Conservation (phyloP, 2,888 invertebrate genomes). For the Synanthedon vespiformis region DNA sequence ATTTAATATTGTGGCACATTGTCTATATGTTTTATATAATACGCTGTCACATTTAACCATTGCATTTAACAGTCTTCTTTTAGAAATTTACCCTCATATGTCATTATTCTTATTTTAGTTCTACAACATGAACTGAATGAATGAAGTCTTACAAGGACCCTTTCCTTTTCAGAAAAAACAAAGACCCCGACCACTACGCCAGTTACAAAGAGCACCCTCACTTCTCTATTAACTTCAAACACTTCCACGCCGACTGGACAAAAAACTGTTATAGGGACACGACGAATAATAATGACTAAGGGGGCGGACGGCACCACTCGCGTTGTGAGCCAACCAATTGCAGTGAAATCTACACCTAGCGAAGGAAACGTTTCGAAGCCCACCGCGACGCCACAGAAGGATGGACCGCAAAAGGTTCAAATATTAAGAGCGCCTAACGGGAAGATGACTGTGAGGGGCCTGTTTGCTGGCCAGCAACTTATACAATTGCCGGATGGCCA, state of each 20-base stretch:
- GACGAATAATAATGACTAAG: conserved; percentile 82
- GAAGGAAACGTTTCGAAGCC: conserved; percentile 48
- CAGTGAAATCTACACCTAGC: conserved; percentile 41
- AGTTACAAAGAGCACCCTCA: conserved; percentile 74
- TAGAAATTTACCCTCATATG: no score
- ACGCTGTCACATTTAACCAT: no score
- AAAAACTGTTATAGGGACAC: conserved; percentile 74
- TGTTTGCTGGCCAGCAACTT: conserved; percentile 92
- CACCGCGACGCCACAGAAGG: conserved; percentile 49
- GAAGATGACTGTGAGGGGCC: conserved; percentile 90
- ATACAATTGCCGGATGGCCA: conserved; percentile 95
- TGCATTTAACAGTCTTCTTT: no score
- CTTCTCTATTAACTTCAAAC: conserved; percentile 73
- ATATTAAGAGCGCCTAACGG: conserved; percentile 92
- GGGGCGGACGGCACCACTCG: conserved; percentile 76
- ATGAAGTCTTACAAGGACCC: not conserved
- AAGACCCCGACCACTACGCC: conserved; percentile 49
- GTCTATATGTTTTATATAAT: no score
- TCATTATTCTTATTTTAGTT: no score
- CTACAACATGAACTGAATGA: no score
- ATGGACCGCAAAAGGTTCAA: conserved; percentile 83
- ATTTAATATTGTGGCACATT: no score
- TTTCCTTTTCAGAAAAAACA: conserved; percentile 38
- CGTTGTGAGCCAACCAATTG: conserved; percentile 73
- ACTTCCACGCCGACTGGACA: conserved; percentile 65